Conservation (phyloP, 1,140 invertebrate species). For the Philotrypesis tridentata region DNA sequence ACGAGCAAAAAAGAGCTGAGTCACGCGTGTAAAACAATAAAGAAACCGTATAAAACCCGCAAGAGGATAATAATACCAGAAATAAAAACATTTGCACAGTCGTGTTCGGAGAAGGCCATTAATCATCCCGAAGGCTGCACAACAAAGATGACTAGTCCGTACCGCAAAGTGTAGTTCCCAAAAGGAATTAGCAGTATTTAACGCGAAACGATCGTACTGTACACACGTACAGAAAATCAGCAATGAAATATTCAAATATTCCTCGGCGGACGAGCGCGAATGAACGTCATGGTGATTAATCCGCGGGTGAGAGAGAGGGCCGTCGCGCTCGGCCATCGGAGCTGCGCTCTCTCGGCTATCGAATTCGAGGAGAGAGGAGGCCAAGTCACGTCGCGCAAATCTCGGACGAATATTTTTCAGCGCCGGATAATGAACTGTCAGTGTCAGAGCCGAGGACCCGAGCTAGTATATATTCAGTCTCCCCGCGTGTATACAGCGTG, state of each 20-base stretch:
- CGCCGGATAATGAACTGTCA: conserved; percentile 15
- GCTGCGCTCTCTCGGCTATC: not conserved
- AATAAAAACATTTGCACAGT: not conserved
- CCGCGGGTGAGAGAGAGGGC: not conserved
- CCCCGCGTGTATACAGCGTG: no score
- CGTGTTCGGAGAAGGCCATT: not conserved
- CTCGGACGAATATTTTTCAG: not conserved
- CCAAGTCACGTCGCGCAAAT: not conserved
- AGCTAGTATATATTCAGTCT: no score
- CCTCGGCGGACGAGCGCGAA: conserved; percentile 4
- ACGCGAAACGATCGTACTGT: not conserved
- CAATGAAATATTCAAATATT: conserved; percentile 32
- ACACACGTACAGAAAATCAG: not conserved
- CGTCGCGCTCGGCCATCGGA: not conserved
- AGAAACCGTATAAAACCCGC: no score
- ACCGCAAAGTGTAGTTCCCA: not conserved
- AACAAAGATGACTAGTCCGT: not conserved
- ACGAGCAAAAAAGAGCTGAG: no score
- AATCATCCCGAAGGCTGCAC: not conserved
- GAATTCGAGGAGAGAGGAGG: conserved; percentile 13
- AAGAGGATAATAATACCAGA: no score
- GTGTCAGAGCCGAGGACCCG: not conserved
- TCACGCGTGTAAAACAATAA: no score
- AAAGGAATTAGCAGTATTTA: not conserved
- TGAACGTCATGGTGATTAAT: conserved; percentile 3